These are phyloP conservation scores for Clarias pachynema DNA, from an alignment of 2,797 vertebrate species.

Conservation along the genomic window DNA sequence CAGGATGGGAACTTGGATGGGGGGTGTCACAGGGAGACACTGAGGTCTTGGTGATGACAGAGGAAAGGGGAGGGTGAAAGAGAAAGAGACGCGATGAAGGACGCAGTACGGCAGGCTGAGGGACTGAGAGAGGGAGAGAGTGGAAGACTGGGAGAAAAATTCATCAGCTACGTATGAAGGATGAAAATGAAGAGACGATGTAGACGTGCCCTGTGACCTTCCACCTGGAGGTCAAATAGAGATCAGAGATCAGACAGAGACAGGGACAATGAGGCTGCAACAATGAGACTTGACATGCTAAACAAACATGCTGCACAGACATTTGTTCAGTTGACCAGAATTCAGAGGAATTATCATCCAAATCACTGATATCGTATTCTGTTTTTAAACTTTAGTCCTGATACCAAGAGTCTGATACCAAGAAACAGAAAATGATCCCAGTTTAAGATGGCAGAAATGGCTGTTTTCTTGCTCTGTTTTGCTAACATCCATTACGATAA, in stretches of 20 bases:
- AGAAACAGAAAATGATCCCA: not conserved
- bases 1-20: slow-evolving; percentile 29
- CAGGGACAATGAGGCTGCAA: slow-evolving; percentile 14
- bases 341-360: not conserved
- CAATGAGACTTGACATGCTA: not conserved
- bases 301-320: not conserved
- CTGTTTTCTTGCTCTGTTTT: not conserved
- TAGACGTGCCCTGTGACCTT: slow-evolving; percentile 46
- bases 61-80: slow-evolving; percentile 32
- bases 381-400: not conserved
- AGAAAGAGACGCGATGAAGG: slow-evolving; percentile 56
- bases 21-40: slow-evolving; percentile 44
- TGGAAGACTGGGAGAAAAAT: slow-evolving; percentile 30
- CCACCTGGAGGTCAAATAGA: slow-evolving; percentile 38
- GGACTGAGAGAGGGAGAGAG: slow-evolving; percentile 27
- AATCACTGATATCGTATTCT: not conserved
- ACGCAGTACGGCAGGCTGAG: slow-evolving; percentile 48
- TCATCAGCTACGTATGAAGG: slow-evolving; percentile 31
- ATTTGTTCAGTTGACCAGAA: not conserved
- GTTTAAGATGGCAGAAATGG: too few relatives aligned
- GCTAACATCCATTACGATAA: not conserved
- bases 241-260: slow-evolving; percentile 17
- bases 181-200: slow-evolving; percentile 35
- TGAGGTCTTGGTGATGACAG: slow-evolving; percentile 58
- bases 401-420: not conserved